Evolutionary conservation across 1,140 invertebrate genomes (phyloP), one percentile per base, ranked within the genome.

Genomic region (Hetaerina americana): DNA sequence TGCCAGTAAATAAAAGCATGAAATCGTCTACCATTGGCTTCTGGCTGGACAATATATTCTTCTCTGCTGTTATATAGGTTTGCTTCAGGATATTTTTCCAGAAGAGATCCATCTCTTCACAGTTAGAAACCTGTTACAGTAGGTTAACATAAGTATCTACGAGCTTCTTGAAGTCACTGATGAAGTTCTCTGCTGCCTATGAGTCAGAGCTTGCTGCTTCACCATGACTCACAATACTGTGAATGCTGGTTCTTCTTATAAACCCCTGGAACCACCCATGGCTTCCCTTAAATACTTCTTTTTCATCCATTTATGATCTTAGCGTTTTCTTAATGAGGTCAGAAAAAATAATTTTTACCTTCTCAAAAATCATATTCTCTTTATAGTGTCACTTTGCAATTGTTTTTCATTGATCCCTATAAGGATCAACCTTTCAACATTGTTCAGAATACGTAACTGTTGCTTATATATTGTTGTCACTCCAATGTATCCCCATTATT

Each of bases 161-260:
- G 15, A 40, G 31, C 31, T 5, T 15, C 5, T 5, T 40, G 15
- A 40, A 40, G 6, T 40, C 15, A 8, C 15, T 5, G 31, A 40
- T 40, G 31, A 8, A 40, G 15, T 5, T 40, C 5, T 8, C 5
- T 8, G 15, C 31, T 40, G 31, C 31, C 15, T 15, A 8, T 15
- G 15, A 15, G 31, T 76, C 72, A 27, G 74, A 72, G 73, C 73
- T 77, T 69, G 74, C 74, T 73, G 69, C 75, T 57, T 75, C 74
- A 57, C 73, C 73, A 73, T 77, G 73, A 70, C 74, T 74, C 66
- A 74, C 72, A 68, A 76, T 72, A 28, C 27, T 73, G 68, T 76
- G 73, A 28, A 69, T 72, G 25, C 73, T 68, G 68, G 26, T 66
- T 69, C 24, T 31, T 69, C 57, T 72, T 71, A 70, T 70, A 70